Conservation (phyloP, 2,113 vertebrate species). For the Erythrolamprus reginae region DNA sequence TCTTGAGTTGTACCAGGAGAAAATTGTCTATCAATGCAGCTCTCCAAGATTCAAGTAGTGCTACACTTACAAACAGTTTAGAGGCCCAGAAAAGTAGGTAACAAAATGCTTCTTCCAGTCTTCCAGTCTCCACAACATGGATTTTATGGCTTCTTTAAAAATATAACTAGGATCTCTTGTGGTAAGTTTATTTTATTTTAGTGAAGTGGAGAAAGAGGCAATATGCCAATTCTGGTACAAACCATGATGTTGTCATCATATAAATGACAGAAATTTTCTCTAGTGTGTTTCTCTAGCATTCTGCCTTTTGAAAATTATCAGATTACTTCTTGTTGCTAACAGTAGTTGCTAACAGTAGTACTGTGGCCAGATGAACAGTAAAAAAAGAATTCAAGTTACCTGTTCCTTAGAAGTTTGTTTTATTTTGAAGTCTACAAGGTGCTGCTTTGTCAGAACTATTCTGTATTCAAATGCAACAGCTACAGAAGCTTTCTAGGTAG, state of each 20-base stretch:
- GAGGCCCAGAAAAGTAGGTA: background rate
- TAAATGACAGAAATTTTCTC: background rate
- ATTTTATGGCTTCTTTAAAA: background rate
- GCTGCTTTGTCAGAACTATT: background rate
- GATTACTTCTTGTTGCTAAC: background rate
- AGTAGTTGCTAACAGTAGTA: no score
- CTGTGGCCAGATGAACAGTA: background rate
- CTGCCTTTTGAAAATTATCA: background rate
- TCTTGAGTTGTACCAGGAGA: no score
- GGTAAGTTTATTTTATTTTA: background rate
- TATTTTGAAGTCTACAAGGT: background rate
- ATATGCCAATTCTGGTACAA: background rate
- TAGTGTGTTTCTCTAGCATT: background rate
- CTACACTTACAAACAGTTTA: background rate
- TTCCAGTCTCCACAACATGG: background rate
- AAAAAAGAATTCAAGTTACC: background rate
- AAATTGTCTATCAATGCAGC: no score
- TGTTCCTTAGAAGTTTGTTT: background rate
- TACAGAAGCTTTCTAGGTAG: background rate
- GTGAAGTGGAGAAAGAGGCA: background rate
- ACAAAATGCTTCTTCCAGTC: background rate
- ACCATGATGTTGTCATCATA: background rate
- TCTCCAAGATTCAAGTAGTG: no score
- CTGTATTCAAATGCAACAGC: no score
- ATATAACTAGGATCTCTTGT: background rate